These are phyloP conservation scores for Limnephilus lunatus DNA, from an alignment of 2,888 invertebrate genomes.

Conservation along the genomic window DNA sequence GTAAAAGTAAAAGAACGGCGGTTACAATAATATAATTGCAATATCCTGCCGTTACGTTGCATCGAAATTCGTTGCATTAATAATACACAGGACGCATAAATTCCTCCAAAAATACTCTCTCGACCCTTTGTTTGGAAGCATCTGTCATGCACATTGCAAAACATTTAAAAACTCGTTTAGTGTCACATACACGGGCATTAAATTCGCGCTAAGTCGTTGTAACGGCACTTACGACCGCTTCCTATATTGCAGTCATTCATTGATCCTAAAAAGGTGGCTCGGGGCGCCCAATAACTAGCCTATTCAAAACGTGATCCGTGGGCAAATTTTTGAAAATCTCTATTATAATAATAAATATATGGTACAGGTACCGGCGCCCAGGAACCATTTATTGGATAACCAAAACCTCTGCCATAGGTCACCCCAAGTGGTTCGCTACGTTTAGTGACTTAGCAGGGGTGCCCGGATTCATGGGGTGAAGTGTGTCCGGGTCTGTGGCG, in stretches of 20 bases:
- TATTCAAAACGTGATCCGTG: no score
- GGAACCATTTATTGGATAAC: no score
- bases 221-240: not conserved
- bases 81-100: not conserved
- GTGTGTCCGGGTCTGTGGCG: no score
- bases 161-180: not conserved
- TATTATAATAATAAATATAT: no score
- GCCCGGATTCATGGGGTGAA: no score
- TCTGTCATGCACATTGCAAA: not conserved
- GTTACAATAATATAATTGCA: not conserved
- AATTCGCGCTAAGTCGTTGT: not conserved
- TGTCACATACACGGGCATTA: not conserved
- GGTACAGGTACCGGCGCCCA: no score
- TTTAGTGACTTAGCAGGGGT: no score
- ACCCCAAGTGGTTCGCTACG: no score
- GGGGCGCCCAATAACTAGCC: no score
- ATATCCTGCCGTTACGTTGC: not conserved
- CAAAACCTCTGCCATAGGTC: no score
- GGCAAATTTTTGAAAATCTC: no score
- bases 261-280: not conserved
- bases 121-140: not conserved
- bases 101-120: not conserved
- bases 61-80: not conserved
- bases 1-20: not conserved
- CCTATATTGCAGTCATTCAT: not conserved